Percentiles rank a stretch among this genome's conserved stretches.
These are phyloP conservation scores for Leucoraja erinaceus DNA, from an alignment of 2,113 vertebrate genomes.

Conservation along the genomic window DNA sequence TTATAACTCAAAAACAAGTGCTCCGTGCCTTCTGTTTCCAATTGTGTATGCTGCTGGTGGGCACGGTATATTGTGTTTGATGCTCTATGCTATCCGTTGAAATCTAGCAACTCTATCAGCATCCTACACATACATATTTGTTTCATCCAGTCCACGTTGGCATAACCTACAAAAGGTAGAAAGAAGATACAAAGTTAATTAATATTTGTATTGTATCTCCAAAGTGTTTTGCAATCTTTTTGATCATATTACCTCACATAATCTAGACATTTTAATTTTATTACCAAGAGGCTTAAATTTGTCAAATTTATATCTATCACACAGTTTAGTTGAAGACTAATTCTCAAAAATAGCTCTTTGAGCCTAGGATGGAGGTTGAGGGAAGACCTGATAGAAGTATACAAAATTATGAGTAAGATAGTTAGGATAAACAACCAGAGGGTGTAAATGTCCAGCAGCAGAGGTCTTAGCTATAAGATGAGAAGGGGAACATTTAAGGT, in stretches of 20 bases:
- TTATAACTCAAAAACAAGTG: neutral
- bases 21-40: neutral
- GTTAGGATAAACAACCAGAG: too few species aligned
- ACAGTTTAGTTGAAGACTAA: neutral
- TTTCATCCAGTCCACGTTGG: neutral
- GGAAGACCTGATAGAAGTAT: too few species aligned
- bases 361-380: too few species aligned
- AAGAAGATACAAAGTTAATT: neutral
- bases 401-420: too few species aligned
- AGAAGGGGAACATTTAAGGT: too few species aligned
- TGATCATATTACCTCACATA: neutral
- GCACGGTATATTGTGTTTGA: neutral
- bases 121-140: neutral
- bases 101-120: neutral
- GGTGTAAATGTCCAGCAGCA: too few species aligned
- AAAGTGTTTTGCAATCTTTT: neutral
- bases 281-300: neutral
- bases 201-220: neutral
- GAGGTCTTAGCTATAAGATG: too few species aligned
- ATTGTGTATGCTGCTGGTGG: neutral
- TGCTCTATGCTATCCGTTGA: neutral
- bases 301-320: neutral
- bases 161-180: neutral
- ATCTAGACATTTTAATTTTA: neutral
- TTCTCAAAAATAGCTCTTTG: neutral